These are phyloP conservation scores for Phasia obesa DNA, from an alignment of 2,888 invertebrate species.

Conservation along the genomic window DNA sequence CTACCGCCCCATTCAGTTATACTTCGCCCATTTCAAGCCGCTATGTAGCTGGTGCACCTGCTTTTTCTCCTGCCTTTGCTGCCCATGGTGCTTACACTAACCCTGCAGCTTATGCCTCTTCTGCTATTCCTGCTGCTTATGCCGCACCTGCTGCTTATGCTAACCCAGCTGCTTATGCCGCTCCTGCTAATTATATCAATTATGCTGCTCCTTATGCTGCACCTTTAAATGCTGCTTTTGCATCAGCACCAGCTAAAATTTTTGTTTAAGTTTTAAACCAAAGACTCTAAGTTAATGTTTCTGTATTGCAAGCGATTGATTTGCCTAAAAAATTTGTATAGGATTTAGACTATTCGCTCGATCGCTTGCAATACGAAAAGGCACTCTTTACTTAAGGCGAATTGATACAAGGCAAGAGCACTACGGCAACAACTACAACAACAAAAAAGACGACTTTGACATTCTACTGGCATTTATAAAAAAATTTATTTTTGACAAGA, in stretches of 20 bases:
- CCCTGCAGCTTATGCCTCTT: conserved; percentile 38
- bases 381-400: too few relatives aligned
- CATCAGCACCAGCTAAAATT: conserved; percentile 55
- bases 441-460: too few relatives aligned
- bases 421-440: too few relatives aligned
- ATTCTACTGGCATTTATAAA: too few relatives aligned
- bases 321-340: too few relatives aligned
- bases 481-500: too few relatives aligned
- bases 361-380: too few relatives aligned
- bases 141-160: conserved; percentile 46
- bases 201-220: conserved; percentile 33
- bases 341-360: too few relatives aligned
- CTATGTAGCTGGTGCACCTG: conserved; percentile 77
- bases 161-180: conserved; percentile 52
- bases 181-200: too few relatives aligned
- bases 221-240: conserved; percentile 58
- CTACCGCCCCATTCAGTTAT: conserved; percentile 79
- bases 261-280: conserved; percentile 34
- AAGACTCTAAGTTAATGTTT: too few relatives aligned
- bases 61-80: conserved; percentile 50
- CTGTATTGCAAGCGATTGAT: too few relatives aligned
- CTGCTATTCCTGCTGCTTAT: conserved; percentile 68
- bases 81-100: conserved; percentile 70
- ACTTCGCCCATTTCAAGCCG: conserved; percentile 78
- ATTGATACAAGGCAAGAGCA: too few relatives aligned